These are phyloP conservation scores for Ypsolopha sequella DNA, from an alignment of 2,888 invertebrate genomes.

Conservation along the genomic window DNA sequence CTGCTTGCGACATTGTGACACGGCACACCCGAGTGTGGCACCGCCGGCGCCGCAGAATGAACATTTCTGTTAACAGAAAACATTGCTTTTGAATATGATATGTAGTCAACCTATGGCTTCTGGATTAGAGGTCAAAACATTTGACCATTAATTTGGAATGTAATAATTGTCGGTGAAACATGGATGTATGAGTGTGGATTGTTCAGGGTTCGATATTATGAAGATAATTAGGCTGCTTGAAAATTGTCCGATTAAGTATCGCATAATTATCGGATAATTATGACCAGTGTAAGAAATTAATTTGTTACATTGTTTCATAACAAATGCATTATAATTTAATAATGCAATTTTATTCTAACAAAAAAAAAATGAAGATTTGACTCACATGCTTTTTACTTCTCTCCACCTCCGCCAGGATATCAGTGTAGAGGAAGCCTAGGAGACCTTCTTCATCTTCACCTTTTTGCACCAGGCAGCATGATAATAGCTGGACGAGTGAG, in stretches of 20 bases:
- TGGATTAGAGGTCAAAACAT: not conserved
- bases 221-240: no score
- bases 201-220: no score
- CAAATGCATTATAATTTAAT: no score
- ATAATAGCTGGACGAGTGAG: conserved; percentile 71
- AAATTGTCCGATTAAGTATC: no score
- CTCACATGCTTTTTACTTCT: conserved; percentile 76
- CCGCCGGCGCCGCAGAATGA: conserved; percentile 73
- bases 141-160: not conserved
- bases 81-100: not conserved
- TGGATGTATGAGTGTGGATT: no score
- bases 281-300: no score
- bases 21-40: conserved; percentile 82
- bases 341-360: no score
- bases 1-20: conserved; percentile 71
- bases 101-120: no score
- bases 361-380: conserved; percentile 5
- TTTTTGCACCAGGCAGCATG: conserved; percentile 77
- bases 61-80: conserved; percentile 69
- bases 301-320: no score
- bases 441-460: conserved; percentile 78
- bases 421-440: conserved; percentile 77
- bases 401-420: conserved; percentile 76
- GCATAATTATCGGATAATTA: no score
- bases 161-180: not conserved